Evolutionary conservation across 2,888 invertebrate species (phyloP).

Genomic region (Osmoderma eremita): DNA sequence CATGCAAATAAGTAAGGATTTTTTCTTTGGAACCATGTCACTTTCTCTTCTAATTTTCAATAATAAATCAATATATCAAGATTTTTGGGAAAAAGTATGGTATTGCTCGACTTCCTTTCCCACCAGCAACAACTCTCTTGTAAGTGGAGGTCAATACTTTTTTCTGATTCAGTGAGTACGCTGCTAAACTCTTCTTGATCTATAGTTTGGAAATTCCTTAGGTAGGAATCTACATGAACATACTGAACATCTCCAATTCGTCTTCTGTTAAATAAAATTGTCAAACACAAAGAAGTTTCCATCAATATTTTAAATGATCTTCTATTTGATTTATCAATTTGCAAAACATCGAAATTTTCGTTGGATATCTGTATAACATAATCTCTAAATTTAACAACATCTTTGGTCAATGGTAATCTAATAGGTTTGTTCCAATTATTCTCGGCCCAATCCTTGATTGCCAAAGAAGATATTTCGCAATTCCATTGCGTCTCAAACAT

Average conservation of each 20-base stretch:
- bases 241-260: slow-evolving; percentile 47
- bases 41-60: too few species aligned
- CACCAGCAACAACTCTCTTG: too few species aligned
- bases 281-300: slow-evolving; percentile 38
- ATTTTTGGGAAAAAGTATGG: too few species aligned
- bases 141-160: too few species aligned
- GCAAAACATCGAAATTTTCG: not conserved
- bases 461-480: slow-evolving; percentile 40
- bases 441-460: slow-evolving; percentile 38
- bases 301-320: not conserved
- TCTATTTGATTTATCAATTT: slow-evolving; percentile 5
- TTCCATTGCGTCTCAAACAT: slow-evolving; percentile 39
- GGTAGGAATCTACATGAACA: slow-evolving; percentile 11
- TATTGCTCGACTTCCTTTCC: too few species aligned
- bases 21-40: too few species aligned
- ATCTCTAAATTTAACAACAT: not conserved
- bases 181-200: too few species aligned
- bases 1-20: too few species aligned
- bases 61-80: too few species aligned
- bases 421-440: slow-evolving; percentile 39
- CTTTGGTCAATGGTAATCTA: slow-evolving; percentile 25
- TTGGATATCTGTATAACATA: not conserved
- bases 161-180: too few species aligned
- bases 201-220: not conserved
- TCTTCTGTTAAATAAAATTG: slow-evolving; percentile 39